Base-by-base conservation (phyloP, 2,797 vertebrate genomes). In the Eutrigla gurnardus region DNA sequence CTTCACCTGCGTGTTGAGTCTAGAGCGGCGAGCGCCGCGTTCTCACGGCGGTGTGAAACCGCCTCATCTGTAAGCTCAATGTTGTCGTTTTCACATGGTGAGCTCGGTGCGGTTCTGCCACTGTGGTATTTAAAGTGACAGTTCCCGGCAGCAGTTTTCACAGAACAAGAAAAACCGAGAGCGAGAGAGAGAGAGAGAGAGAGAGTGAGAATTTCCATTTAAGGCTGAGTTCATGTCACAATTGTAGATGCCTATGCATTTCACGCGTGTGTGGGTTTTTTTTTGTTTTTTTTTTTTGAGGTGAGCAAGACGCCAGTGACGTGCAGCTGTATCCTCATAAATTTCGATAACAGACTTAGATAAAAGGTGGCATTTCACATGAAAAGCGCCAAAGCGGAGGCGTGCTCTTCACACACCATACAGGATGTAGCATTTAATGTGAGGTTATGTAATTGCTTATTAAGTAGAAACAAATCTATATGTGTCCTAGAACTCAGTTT, bases 171-270 rank as follows among this genome's bases (percentile, higher is more conserved):
- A 82, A 46, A 32, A 64, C 87, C 67, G 40, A 65, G 6, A 60
- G 49, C 12, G 39, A 37, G 47, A 49, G 47, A 18, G 37, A 61
- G 33, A 64, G 4, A 55, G 46, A 47, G 45, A 54, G 53, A n/a
- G 37, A 62, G 14, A 59, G 15, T 53, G 45, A 80, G 14, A 53
- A 78, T 79, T 77, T 86, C 93, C 91, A 89, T 90, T 84, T 88
- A 92, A 90, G 88, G 92, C 49, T 72, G 37, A 8, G 18, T 13
- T 37, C 4, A 18, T n/a, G 65, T 73, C 7, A 66, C 70, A 60
- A 3, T 15, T 61, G 64, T 14, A 45, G 43, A 37, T 53, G 33
- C 10, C 32, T 39, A 14, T 45, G 59, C 25, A 17, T 83, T 66
- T 83, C 64, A 54, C 70, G 63, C 7, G 6, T 52, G 40, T 71